These are phyloP conservation scores for Merluccius polli DNA, from an alignment of 2,797 vertebrate genomes.

Conservation along the genomic window DNA sequence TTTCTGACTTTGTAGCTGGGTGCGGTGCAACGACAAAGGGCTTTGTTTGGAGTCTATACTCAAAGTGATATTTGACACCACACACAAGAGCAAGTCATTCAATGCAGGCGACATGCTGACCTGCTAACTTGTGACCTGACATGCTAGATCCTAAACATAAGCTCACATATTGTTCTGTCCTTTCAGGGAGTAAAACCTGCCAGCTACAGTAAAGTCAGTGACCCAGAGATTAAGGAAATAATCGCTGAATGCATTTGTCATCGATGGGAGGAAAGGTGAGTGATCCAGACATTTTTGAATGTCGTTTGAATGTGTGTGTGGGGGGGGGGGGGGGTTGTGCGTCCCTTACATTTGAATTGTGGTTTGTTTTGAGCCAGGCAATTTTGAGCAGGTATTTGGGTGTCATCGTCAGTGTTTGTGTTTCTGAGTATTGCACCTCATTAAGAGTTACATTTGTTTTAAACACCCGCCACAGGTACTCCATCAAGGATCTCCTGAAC, in stretches of 20 bases:
- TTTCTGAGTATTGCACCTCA: constrained; percentile 24
- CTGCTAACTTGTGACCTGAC: background rate
- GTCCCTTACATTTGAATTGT: background rate
- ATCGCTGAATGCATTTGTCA: constrained; percentile 98
- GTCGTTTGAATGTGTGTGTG: background rate
- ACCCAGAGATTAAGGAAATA: constrained; percentile 98
- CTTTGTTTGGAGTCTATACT: background rate
- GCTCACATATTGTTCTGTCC: constrained; percentile 15
- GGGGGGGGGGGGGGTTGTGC: too few relatives aligned
- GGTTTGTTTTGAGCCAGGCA: background rate
- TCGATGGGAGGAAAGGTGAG: constrained; percentile 94
- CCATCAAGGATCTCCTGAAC: constrained; percentile 97
- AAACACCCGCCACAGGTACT: constrained; percentile 76
- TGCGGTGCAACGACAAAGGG: background rate
- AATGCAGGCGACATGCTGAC: background rate
- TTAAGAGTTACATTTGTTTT: constrained; percentile 31
- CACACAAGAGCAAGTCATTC: background rate
- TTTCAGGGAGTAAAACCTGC: constrained; percentile 95
- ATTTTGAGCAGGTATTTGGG: constrained; percentile 10
- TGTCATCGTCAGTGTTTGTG: constrained; percentile 14
- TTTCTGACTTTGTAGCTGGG: background rate
- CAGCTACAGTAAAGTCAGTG: constrained; percentile 92
- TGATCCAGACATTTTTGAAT: constrained; percentile 3
- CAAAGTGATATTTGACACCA: background rate
- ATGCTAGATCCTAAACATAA: background rate